Conservation (phyloP, 1,140 invertebrate species). For the Aphelinus certus region DNA sequence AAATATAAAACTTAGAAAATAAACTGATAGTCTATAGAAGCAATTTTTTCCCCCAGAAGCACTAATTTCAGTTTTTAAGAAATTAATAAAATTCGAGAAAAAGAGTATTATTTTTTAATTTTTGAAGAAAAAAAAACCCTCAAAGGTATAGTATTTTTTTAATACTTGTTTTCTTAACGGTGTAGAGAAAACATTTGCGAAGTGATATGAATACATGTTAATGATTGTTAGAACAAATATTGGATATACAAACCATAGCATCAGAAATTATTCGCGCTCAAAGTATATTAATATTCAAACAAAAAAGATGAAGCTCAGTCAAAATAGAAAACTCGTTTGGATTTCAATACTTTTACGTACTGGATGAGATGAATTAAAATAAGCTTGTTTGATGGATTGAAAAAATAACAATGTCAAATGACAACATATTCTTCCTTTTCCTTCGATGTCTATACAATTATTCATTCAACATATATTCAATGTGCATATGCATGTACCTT, state of each 20-base stretch:
- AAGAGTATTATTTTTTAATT: too few relatives aligned
- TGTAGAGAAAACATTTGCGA: too few relatives aligned
- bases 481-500: slow-evolving; percentile 32
- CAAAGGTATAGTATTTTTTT: too few relatives aligned
- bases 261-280: slow-evolving; percentile 12
- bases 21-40: too few relatives aligned
- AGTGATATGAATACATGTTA: too few relatives aligned
- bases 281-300: slow-evolving; percentile 2
- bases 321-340: slow-evolving; percentile 17
- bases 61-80: too few relatives aligned
- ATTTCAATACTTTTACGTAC: slow-evolving; percentile 28
- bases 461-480: slow-evolving; percentile 34
- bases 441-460: slow-evolving; percentile 31
- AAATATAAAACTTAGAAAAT: too few relatives aligned
- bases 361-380: slow-evolving; percentile 30
- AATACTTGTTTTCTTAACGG: too few relatives aligned
- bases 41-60: too few relatives aligned
- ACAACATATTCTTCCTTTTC: slow-evolving; percentile 30
- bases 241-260: slow-evolving; percentile 12
- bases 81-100: too few relatives aligned
- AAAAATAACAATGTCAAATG: slow-evolving; percentile 14
- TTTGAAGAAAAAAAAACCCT: too few relatives aligned
- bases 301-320: slow-evolving; percentile 3
- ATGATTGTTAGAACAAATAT: too few relatives aligned
- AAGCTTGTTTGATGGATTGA: slow-evolving; percentile 19